These are phyloP conservation scores for Hypsibius dujardini DNA, from an alignment of 1,140 invertebrate species.

Conservation along the genomic window DNA sequence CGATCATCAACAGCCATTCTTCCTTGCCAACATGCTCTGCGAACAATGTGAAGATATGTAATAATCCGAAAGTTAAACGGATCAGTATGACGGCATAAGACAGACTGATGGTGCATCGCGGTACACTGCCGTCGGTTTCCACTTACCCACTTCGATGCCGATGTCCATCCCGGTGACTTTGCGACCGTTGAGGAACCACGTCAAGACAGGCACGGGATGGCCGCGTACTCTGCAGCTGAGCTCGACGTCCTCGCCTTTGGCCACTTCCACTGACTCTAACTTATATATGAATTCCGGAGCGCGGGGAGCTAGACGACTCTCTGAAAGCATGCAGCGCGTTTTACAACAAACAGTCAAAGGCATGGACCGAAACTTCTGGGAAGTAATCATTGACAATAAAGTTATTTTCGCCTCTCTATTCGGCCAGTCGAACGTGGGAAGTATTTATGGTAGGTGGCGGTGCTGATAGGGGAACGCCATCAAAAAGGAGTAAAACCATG, in stretches of 20 bases:
- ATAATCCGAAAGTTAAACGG: background rate
- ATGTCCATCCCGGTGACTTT: background rate
- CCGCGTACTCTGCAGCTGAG: conserved; percentile 5
- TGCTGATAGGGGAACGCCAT: too few species aligned
- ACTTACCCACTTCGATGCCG: conserved; percentile 4
- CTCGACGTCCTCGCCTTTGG: background rate
- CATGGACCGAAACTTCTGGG: too few species aligned
- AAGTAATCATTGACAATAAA: too few species aligned
- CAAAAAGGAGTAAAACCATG: too few species aligned
- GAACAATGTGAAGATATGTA: background rate
- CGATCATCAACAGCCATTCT: conserved; percentile 14
- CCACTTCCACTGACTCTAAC: background rate
- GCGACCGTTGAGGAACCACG: background rate
- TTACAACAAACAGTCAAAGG: too few species aligned
- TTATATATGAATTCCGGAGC: conserved; percentile 1
- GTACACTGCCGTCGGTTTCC: background rate
- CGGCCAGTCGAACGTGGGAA: background rate
- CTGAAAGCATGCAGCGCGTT: too few species aligned
- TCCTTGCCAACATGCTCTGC: conserved; percentile 15
- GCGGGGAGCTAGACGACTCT: background rate
- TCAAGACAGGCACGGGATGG: conserved; percentile 2
- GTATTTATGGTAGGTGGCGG: background rate
- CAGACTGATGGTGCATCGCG: too few species aligned
- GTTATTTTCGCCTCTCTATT: too few species aligned
- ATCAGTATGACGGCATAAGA: background rate